These are phyloP conservation scores for Acanthornis magna DNA, from an alignment of 2,797 vertebrate species.

Conservation along the genomic window DNA sequence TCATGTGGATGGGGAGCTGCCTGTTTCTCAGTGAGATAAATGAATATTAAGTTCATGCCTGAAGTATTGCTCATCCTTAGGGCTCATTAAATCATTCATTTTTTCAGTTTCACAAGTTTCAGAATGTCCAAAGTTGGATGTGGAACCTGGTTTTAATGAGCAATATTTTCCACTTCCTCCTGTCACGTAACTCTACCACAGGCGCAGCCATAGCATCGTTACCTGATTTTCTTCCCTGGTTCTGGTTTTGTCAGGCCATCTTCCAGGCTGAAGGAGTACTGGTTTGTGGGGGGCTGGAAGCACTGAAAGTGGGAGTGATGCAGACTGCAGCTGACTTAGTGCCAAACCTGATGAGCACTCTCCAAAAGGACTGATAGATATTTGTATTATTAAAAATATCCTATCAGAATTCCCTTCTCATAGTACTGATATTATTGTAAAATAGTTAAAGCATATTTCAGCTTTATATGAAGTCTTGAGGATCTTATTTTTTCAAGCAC, in stretches of 20 bases:
- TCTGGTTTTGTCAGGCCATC: background rate
- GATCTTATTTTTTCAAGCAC: background rate
- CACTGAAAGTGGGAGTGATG: background rate
- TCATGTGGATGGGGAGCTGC: background rate
- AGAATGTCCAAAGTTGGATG: background rate
- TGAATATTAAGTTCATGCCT: background rate
- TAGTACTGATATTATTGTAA: background rate
- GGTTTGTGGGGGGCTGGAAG: background rate
- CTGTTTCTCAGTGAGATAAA: background rate
- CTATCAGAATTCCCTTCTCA: background rate
- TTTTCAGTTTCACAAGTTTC: background rate
- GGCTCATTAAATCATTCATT: background rate
- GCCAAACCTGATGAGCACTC: background rate
- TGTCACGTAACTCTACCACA: background rate
- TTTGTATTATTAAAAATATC: background rate
- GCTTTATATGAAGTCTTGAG: background rate
- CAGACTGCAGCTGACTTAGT: accelerated
- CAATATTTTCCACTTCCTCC: background rate
- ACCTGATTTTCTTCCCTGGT: background rate
- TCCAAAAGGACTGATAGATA: background rate
- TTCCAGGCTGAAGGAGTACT: background rate
- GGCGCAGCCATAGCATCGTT: background rate
- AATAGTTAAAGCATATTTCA: background rate
- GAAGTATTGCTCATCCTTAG: background rate
- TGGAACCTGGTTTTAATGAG: background rate